A percentile compares a stretch with the other conserved stretches of the same genome.
phyloP scores from a whole-genome alignment of 2,113 vertebrate species.

The Tylochromis polylepis region DNA sequence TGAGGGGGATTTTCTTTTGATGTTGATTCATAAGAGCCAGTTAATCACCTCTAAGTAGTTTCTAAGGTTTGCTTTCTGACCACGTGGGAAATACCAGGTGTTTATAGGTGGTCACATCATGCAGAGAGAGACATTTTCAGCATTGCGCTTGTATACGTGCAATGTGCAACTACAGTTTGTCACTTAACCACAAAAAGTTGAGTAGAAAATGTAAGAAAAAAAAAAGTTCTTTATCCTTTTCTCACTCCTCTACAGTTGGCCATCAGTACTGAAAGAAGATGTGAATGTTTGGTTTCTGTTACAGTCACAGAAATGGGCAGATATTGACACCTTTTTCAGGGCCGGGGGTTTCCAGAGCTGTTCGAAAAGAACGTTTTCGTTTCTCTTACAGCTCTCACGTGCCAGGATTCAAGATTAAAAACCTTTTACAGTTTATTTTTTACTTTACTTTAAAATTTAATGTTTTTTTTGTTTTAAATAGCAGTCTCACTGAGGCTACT shows the following conservation, averaged over 20 bases:
- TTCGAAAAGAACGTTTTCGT: background rate
- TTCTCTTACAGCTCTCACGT: background rate
- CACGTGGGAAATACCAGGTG: background rate
- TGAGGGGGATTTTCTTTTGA: slow-evolving; percentile 49
- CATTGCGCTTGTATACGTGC: fast-evolving
- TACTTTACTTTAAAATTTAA: background rate
- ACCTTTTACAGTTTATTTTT: background rate
- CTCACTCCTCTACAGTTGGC: background rate
- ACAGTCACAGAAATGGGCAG: background rate
- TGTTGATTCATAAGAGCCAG: background rate
- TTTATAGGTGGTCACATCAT: background rate
- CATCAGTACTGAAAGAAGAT: background rate
- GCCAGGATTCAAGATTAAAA: background rate
- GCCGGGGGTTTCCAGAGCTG: background rate
- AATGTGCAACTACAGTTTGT: background rate
- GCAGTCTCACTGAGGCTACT: background rate
- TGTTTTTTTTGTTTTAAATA: background rate
- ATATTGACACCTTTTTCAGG: background rate
- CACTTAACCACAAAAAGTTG: too few species aligned
- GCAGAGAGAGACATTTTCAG: background rate
- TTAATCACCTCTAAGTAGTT: background rate
- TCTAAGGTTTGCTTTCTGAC: background rate
- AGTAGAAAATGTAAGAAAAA: too few species aligned
- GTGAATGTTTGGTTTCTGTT: background rate
- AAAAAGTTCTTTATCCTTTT: too few species aligned